These are phyloP conservation scores for Acyrthosiphon pisum DNA, from an alignment of 1,140 invertebrate genomes.

Conservation along the genomic window DNA sequence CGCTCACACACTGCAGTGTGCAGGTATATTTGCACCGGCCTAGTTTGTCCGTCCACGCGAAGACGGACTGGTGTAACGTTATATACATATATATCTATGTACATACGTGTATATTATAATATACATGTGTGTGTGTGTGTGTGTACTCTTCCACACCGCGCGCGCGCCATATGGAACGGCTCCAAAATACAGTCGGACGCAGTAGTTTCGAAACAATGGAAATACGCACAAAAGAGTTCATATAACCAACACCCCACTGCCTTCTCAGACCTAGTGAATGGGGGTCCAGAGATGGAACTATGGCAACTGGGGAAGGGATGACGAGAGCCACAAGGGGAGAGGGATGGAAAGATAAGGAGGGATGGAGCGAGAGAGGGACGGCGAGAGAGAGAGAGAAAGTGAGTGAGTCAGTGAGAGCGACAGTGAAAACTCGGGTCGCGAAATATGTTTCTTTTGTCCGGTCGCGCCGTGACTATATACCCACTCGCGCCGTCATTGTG, in stretches of 20 bases:
- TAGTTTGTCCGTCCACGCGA: not conserved
- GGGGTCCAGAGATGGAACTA: not conserved
- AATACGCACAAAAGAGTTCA: slow-evolving; percentile 28
- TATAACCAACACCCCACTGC: not conserved
- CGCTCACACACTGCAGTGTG: not conserved
- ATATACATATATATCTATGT: no score
- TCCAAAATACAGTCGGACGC: slow-evolving; percentile 13
- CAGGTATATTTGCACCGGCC: not conserved
- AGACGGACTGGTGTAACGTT: not conserved
- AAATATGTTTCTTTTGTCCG: slow-evolving; percentile 27
- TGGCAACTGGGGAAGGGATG: not conserved
- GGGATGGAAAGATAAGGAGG: not conserved
- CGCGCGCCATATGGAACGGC: slow-evolving; percentile 9
- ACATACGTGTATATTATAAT: not conserved
- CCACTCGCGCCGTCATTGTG: not conserved
- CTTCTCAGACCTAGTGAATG: not conserved
- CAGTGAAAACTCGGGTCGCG: slow-evolving; percentile 7
- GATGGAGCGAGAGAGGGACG: not conserved
- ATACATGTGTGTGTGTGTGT: not conserved
- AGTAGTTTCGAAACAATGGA: slow-evolving; percentile 8
- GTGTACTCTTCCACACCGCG: not conserved
- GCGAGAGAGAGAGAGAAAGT: no score
- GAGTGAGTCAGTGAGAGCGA: not conserved
- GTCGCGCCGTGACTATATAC: not conserved
- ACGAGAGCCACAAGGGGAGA: not conserved